Conservation (phyloP, 2,797 vertebrate genomes). For the Vespertilio murinus region DNA sequence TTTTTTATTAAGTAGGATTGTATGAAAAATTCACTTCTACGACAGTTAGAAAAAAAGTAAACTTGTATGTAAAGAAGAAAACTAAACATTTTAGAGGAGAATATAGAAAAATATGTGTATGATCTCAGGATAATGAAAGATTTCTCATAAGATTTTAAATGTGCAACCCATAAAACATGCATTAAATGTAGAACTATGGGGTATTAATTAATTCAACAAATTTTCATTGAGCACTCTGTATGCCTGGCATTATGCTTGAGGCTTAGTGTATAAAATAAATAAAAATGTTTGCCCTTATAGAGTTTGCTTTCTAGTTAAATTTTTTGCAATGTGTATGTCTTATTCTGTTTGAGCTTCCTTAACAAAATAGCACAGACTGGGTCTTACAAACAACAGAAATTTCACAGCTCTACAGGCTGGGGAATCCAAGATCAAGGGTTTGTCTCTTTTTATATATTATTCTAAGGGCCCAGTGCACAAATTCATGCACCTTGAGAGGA, state of each 20-base stretch:
- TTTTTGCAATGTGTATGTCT: not conserved
- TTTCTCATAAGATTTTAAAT: not conserved
- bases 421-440: not conserved
- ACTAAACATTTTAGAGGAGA: not conserved
- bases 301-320: not conserved
- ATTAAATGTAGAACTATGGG: not conserved
- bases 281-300: not conserved
- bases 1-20: no score
- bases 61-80: not conserved
- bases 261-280: not conserved
- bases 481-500: no score
- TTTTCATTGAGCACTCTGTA: not conserved
- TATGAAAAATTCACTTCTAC: not conserved
- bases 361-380: not conserved
- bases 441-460: not conserved
- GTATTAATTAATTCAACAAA: not conserved
- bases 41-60: not conserved
- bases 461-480: not conserved
- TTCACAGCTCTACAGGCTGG: not conserved
- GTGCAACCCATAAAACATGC: not conserved
- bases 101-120: not conserved
- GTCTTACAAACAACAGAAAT: not conserved
- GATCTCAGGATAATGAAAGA: not conserved
- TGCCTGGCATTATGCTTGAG: not conserved
- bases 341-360: not conserved